Evolutionary conservation across 2,113 vertebrate genomes (phyloP), one percentile per base, ranked within the genome.

Genomic region (Agapornis roseicollis): DNA sequence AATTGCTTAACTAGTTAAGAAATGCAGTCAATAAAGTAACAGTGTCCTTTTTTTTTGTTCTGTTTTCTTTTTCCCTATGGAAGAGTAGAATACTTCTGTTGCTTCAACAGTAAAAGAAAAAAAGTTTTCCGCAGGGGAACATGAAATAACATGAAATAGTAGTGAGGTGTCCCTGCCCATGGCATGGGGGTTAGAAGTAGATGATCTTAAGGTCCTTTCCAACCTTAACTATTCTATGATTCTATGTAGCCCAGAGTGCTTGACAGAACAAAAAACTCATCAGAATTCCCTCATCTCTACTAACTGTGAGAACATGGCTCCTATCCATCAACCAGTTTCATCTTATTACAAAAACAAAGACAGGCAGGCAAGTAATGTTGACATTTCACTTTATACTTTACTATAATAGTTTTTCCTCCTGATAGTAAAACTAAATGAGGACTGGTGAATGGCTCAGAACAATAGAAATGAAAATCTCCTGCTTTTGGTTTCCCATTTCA

Each of bases 311-410:
- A 9, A 52, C 35, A 92, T 78, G 19, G 10, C 9, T 90, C 76
- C 78, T 71, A 84, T 39, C 24, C 47, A 49, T 79, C 78, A 76
- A 76, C 11, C 47, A 81, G 18, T 61, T 86, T 72, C n/a, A 79
- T 72, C 52, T 31, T 37, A 60, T 83, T 84, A 55, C 12, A 58
- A 60, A 17, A 79, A 56, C 11, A 74, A 88, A 90, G 79, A 10
- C 35, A 69, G 39, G 3, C 35, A 88, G 49, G 33, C 44, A 92
- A 49, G 81, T 87, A 90, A 93, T 84, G 69, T 49, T 86, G 56
- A 72, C 39, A 31, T 84, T 91, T 90, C 65, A 9, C 77, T 90
- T 90, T 95, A 52, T 61, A 58, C 23, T 79, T 95, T 33, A n/a
- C 15, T 61, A 17, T 63, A 64, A 50, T 71, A 1, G 31, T 78